phyloP scores from a whole-genome alignment of 2,797 vertebrate genomes.

The Phaenicophaeus curvirostris region DNA sequence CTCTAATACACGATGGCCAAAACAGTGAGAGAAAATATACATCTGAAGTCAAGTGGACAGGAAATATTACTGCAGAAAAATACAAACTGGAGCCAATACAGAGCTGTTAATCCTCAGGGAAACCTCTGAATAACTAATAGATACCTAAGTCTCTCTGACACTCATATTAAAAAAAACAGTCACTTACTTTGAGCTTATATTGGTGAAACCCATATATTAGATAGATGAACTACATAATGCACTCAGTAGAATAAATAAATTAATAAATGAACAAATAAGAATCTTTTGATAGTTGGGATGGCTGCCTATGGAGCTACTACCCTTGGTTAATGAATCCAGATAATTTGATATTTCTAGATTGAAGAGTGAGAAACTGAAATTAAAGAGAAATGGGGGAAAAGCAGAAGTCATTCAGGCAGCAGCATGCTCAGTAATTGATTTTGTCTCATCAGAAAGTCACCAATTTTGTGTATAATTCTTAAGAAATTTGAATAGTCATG shows the following conservation, averaged over 20 bases:
- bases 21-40: slow-evolving; percentile 1
- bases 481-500: not conserved
- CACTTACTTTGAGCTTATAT: not conserved
- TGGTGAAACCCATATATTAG: not conserved
- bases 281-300: not conserved
- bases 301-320: not conserved
- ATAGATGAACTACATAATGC: not conserved
- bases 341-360: slow-evolving; percentile 14
- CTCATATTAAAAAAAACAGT: not conserved
- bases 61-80: not conserved
- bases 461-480: not conserved
- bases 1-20: not conserved
- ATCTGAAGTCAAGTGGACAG: slow-evolving; percentile 7
- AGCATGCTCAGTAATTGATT: not conserved
- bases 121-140: slow-evolving; percentile 19
- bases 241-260: slow-evolving; percentile 19
- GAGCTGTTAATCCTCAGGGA: slow-evolving; percentile 31
- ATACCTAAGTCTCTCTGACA: not conserved
- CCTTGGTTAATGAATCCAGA: not conserved
- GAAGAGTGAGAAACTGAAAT: slow-evolving; percentile 44
- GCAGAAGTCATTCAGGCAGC: not conserved
- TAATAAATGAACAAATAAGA: slow-evolving; percentile 37
- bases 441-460: not conserved
- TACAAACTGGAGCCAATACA: not conserved
- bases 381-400: not conserved